Conservation (phyloP, 2,888 invertebrate genomes). For the Xylota segnis region DNA sequence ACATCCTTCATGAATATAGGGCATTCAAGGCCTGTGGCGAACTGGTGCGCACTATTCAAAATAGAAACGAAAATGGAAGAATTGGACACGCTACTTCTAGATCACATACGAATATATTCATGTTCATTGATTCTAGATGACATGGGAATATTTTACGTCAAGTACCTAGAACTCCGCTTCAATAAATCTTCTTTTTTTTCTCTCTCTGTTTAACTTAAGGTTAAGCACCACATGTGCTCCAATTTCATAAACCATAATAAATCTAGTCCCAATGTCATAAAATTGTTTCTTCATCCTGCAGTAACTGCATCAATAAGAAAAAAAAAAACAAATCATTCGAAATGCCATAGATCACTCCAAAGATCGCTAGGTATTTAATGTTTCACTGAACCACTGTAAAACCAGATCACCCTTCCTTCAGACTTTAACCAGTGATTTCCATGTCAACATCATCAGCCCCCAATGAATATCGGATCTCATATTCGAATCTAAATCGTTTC, state of each 20-base stretch:
- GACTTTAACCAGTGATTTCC: constrained; percentile 45
- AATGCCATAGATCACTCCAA: constrained; percentile 64
- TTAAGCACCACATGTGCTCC: constrained; percentile 67
- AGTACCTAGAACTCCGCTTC: not conserved
- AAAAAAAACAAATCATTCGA: constrained; percentile 69
- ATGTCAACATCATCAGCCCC: constrained; percentile 69
- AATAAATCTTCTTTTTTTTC: constrained; percentile 36
- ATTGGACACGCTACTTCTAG: no score
- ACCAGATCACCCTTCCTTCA: constrained; percentile 5
- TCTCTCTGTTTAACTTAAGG: constrained; percentile 54
- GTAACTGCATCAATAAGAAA: constrained; percentile 31
- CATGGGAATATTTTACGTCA: no score
- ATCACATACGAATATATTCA: no score
- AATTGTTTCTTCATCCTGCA: constrained; percentile 39
- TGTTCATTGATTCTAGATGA: no score
- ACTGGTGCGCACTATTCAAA: no score
- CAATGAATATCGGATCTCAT: constrained; percentile 55
- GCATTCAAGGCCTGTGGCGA: no score
- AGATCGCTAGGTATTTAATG: constrained; percentile 51
- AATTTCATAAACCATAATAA: constrained; percentile 53
- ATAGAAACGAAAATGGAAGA: no score
- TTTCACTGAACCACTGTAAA: constrained; percentile 14
- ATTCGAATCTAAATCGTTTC: constrained; percentile 71
- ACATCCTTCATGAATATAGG: no score
- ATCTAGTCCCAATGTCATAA: constrained; percentile 58